phyloP scores from a whole-genome alignment of 2,797 vertebrate genomes.

The Coendou prehensilis region DNA sequence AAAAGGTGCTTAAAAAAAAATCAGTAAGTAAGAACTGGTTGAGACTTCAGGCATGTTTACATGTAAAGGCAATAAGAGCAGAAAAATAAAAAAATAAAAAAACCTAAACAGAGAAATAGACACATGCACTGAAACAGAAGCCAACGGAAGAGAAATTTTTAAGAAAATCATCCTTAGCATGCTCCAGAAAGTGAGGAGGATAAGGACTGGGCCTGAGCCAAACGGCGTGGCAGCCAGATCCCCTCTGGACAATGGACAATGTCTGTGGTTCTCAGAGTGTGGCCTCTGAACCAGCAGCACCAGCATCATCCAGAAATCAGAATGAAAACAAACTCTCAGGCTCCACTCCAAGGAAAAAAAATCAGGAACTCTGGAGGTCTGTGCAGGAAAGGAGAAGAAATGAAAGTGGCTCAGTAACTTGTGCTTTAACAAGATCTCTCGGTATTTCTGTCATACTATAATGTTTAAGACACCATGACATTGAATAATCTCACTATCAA shows the following conservation, averaged over 20 bases:
- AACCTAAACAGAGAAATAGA: neutral
- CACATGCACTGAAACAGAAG: constrained; percentile 39
- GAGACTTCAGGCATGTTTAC: constrained; percentile 20
- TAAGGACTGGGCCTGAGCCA: neutral
- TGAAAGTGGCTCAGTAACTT: neutral
- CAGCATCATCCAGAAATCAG: neutral
- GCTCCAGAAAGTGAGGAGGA: neutral
- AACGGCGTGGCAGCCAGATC: neutral
- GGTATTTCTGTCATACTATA: neutral
- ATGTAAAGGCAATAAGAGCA: neutral
- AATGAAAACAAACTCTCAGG: neutral
- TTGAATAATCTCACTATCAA: constrained; percentile 46
- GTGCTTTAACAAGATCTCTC: neutral
- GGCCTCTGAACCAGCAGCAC: neutral
- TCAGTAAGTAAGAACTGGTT: neutral
- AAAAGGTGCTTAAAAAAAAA: neutral
- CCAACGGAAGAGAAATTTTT: constrained; percentile 26
- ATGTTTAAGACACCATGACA: constrained; percentile 13
- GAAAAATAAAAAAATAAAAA: neutral
- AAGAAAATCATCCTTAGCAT: constrained; percentile 32
- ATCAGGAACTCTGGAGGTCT: neutral
- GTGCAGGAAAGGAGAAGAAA: neutral
- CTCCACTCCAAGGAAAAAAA: neutral
- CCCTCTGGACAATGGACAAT: neutral
- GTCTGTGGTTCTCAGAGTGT: neutral